These are phyloP conservation scores for Macrobrachium nipponense DNA, from an alignment of 1,140 invertebrate species.

Conservation along the genomic window DNA sequence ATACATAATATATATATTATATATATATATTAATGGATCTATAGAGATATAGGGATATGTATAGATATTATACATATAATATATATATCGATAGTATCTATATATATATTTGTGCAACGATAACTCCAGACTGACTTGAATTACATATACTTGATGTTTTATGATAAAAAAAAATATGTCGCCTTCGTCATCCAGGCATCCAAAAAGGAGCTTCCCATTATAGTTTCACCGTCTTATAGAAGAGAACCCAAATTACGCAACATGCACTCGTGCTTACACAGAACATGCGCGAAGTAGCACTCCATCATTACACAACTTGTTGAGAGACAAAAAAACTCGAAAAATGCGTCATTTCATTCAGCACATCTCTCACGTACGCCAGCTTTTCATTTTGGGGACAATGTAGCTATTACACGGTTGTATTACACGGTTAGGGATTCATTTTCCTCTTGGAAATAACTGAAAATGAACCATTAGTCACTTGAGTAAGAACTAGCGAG, in stretches of 20 bases:
- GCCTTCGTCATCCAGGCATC: not conserved
- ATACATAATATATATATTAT: constrained; percentile 28
- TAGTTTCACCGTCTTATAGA: too few species aligned
- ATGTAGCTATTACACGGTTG: too few species aligned
- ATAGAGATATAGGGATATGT: constrained; percentile 17
- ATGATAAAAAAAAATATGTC: not conserved
- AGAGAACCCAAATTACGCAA: not conserved
- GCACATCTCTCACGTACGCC: too few species aligned
- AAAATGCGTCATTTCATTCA: too few species aligned
- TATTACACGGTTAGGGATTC: too few species aligned
- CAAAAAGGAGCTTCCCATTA: not conserved
- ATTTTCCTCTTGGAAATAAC: too few species aligned
- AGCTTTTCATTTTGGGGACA: too few species aligned
- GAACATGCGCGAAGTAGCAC: not conserved
- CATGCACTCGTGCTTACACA: not conserved
- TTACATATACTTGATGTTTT: not conserved
- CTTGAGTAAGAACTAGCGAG: too few species aligned
- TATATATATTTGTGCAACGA: not conserved
- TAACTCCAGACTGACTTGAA: not conserved
- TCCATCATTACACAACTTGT: not conserved
- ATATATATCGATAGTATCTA: too few species aligned
- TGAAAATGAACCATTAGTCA: too few species aligned
- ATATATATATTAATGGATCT: constrained; percentile 4
- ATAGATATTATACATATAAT: too few species aligned
- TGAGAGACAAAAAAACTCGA: too few species aligned